Base-by-base conservation (phyloP, 2,797 vertebrate genomes). In the Trichosurus vulpecula region DNA sequence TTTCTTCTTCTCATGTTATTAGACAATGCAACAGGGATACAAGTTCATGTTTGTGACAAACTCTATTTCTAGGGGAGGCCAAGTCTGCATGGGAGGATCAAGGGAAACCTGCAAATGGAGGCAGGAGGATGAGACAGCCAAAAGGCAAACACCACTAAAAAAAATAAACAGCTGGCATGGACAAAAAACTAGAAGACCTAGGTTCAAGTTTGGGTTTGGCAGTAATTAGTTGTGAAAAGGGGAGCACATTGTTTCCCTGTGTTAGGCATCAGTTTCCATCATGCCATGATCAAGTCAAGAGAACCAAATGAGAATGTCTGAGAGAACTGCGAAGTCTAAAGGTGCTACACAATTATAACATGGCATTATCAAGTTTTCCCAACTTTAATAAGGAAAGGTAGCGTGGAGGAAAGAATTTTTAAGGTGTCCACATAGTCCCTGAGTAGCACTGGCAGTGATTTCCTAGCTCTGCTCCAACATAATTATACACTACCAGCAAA, bases 1-100 rank as follows among this genome's bases (percentile, higher is more conserved):
- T 1, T 30, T 58, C 61, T 74, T 30, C 90, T 89, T 91, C 30
- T 89, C 41, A 47, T 54, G 52, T 3, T 5, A 57, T 29, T 0
- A 57, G 57, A 89, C 5, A 52, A 52, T 0, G 41, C 27, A 41
- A n/a, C n/a, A 90, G n/a, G 6, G 11, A 0, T 11, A 27, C 54
- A 10, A 30, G 52, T 54, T 54, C 1, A 5, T 25, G n/a, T 52
- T 56, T 31, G 35, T 19, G n/a, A 87, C 55, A 6, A 2, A 12
- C 2, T 55, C 27, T n/a, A 0, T 0, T 35, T 27, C 13, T 1
- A 0, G 0, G 11, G 4, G 55, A 90, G n/a, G 35, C 58, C 3
- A 11, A 9, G 2, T 16, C n/a, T 30, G 30, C 47, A 12, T 4
- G 0, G 41, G 41, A 87, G 9, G n/a, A 90, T 47, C 29, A 41